These are phyloP conservation scores for Varroa destructor DNA, from an alignment of 1,140 invertebrate species.

Conservation along the genomic window DNA sequence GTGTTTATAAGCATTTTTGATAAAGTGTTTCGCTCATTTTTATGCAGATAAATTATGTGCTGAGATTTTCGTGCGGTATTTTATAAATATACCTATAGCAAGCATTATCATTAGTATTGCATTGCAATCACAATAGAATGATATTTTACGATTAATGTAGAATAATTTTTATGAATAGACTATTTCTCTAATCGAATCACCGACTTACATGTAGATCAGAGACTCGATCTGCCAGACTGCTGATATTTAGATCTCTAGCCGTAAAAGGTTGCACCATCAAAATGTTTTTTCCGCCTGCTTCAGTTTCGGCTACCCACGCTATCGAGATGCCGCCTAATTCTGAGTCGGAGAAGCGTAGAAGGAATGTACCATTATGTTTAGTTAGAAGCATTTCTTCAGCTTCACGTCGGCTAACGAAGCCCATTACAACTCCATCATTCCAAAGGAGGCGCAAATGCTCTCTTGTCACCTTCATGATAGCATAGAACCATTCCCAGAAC, in stretches of 20 bases:
- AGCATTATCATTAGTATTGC: too few relatives aligned
- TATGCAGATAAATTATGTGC: too few relatives aligned
- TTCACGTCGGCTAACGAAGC: slow-evolving; percentile 75
- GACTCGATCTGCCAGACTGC: slow-evolving; percentile 73
- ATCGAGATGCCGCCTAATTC: slow-evolving; percentile 92
- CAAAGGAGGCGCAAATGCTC: slow-evolving; percentile 78
- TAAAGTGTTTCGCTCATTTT: too few relatives aligned
- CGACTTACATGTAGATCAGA: slow-evolving; percentile 52
- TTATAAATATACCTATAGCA: too few relatives aligned
- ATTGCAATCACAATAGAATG: background rate
- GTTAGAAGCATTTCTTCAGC: slow-evolving; percentile 69
- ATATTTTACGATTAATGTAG: background rate
- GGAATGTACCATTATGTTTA: slow-evolving; percentile 68
- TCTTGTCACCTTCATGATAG: slow-evolving; percentile 84
- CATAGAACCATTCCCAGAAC: slow-evolving; percentile 98
- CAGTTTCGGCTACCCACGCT: slow-evolving; percentile 67
- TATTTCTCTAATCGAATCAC: background rate
- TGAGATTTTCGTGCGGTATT: too few relatives aligned
- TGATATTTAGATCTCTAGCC: slow-evolving; percentile 74
- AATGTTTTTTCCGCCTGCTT: slow-evolving; percentile 52
- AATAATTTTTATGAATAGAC: background rate
- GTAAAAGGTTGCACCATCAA: slow-evolving; percentile 83
- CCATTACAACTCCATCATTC: slow-evolving; percentile 75
- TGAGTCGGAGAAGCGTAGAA: slow-evolving; percentile 84
- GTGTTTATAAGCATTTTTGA: too few relatives aligned